Evolutionary conservation across 2,888 invertebrate genomes (phyloP).

Genomic region (Panorpa germanica): DNA sequence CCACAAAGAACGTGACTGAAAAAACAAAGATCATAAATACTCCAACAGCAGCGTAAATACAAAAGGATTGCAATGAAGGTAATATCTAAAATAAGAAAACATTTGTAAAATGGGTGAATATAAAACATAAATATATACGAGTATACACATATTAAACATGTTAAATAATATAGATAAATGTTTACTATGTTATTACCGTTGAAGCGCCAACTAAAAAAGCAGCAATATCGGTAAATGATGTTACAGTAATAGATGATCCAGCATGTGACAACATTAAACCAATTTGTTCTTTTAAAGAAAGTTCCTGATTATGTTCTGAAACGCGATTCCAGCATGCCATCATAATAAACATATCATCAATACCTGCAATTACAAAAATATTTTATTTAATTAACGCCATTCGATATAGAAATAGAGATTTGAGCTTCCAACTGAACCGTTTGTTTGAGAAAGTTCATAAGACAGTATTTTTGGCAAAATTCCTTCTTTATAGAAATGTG

Average conservation of each 20-base stretch:
- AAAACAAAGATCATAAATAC: slow-evolving; percentile 57
- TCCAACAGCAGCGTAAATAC: slow-evolving; percentile 60
- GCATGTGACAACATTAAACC: slow-evolving; percentile 58
- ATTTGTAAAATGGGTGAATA: slow-evolving; percentile 2
- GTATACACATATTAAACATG: slow-evolving; percentile 1
- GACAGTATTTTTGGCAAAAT: no score
- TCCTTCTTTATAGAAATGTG: no score
- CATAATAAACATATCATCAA: slow-evolving; percentile 77
- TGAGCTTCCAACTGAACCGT: no score
- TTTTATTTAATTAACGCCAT: no score
- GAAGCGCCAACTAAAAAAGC: slow-evolving; percentile 63
- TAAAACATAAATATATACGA: slow-evolving; percentile 6
- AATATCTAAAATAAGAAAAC: slow-evolving; percentile 25
- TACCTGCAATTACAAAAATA: slow-evolving; percentile 30
- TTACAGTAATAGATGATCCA: slow-evolving; percentile 67
- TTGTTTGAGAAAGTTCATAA: no score
- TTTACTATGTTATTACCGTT: slow-evolving; percentile 30
- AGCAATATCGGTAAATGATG: slow-evolving; percentile 64
- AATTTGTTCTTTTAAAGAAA: slow-evolving; percentile 40
- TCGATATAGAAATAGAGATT: no score
- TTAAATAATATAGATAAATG: not conserved
- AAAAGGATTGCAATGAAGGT: slow-evolving; percentile 65
- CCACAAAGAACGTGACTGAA: slow-evolving; percentile 66
- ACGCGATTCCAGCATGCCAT: slow-evolving; percentile 57
- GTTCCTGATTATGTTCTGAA: slow-evolving; percentile 27